phyloP scores from a whole-genome alignment of 2,797 vertebrate species.

The Harpagifer antarcticus region DNA sequence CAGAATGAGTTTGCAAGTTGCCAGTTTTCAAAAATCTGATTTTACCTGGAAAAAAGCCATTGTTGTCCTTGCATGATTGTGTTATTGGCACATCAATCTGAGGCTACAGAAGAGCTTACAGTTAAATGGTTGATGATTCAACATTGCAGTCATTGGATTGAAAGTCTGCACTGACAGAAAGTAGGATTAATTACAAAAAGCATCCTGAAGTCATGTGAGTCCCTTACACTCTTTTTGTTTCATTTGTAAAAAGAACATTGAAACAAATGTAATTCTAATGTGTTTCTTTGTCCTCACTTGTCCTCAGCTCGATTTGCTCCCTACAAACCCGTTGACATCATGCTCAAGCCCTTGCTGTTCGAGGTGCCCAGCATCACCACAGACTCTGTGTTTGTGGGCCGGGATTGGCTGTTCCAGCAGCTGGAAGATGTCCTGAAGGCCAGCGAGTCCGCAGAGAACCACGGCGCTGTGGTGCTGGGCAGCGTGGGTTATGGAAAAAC shows the following conservation, averaged over 20 bases:
- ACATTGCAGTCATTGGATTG: not conserved
- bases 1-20: not conserved
- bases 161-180: not conserved
- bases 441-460: slow-evolving; percentile 82
- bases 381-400: slow-evolving; percentile 97
- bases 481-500: slow-evolving; percentile 98
- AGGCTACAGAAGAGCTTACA: slow-evolving; percentile 1
- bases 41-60: too few species aligned
- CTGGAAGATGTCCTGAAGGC: slow-evolving; percentile 90
- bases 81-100: slow-evolving; percentile 11
- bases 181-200: not conserved
- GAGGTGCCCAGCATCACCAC: slow-evolving; percentile 99
- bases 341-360: slow-evolving; percentile 97
- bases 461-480: slow-evolving; percentile 90
- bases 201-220: not conserved
- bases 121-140: not conserved
- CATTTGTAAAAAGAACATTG: not conserved
- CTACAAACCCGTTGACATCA: slow-evolving; percentile 97
- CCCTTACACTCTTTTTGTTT: not conserved
- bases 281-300: not conserved
- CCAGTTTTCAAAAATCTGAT: not conserved
- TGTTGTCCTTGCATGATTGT: not conserved
- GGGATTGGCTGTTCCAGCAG: slow-evolving; percentile 95
- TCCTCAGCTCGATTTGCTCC: slow-evolving; percentile 91
- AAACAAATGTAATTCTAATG: not conserved